Base-by-base conservation (phyloP, 2,797 vertebrate genomes). In the Chromobotia macracanthus region DNA sequence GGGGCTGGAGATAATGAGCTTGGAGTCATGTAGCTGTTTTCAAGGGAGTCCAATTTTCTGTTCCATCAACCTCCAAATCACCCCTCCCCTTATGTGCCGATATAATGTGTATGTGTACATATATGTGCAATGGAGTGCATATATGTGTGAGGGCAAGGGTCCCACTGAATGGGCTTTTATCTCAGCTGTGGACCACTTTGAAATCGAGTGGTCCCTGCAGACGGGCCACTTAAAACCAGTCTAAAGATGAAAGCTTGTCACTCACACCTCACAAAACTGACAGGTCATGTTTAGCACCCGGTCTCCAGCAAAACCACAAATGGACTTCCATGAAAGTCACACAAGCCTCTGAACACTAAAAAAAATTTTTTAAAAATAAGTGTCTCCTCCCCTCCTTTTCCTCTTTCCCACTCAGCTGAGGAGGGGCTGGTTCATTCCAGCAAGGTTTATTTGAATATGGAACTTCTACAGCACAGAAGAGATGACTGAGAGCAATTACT, bases 361-460 rank as follows among this genome's bases (percentile, higher is more conserved):
- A n/a, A n/a, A n/a, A n/a, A n/a, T n/a, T n/a, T n/a, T n/a, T n/a
- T n/a, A n/a, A n/a, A n/a, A n/a, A n/a, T n/a, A n/a, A n/a, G n/a
- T n/a, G 19, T 31, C 28, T 25, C 19, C 67, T 41, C 46, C 46
- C 55, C 10, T 50, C 28, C 5, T 70, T 35, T 70, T 9, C 25
- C 46, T 7, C 38, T 31, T 23, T 75, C 53, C 35, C 53, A 19
- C 23, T 38, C 73, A 8, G 58, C 56, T 71, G 46, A 55, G 71
- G 48, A 76, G 53, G 64, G 80, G 70, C 65, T 77, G 75, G 75
- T 85, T 74, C 82, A 69, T 83, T 82, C 77, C 63, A 11, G 76
- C 10, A 55, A 79, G 77, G 82, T 85, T 83, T 87, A 84, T 86
- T 86, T 84, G 79, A 80, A 84, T 86, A 85, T 86, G 80, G 82